Evolutionary conservation across 2,113 vertebrate species (phyloP), one percentile per base, ranked within the genome.

Genomic region (Cromileptes altivelis): DNA sequence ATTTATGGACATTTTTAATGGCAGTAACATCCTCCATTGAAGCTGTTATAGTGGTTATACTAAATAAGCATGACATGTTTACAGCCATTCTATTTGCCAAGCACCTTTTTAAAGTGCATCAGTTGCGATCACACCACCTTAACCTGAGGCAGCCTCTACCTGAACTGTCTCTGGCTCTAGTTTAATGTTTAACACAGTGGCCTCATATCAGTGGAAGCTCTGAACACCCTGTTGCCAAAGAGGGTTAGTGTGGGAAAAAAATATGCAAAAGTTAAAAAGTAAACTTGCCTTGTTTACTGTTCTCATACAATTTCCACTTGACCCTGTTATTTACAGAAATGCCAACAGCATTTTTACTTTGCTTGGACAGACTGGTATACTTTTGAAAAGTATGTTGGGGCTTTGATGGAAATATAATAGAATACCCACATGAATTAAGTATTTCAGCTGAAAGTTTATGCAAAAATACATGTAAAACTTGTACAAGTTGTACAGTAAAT

Each of bases 161-260:
- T 73, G n/a, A 49, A 8, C 14, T 14, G 33, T 21, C 5, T 75
- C 49, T 25, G 55, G 15, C 23, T 79, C 4, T 25, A 62, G 85
- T 15, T 88, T 88, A 90, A 92, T 93, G 74, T 88, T 93, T 90
- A 91, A 91, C 87, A 3, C 0, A 3, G 30, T 70, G 52, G 68
- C 62, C 87, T 75, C 68, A 52, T 78, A 81, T 75, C 70, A 86
- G 67, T 21, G 15, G n/a, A 73, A 62, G 67, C 63, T 40, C 78
- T 75, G 63, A 86, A 73, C 70, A 58, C 4, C 5, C 14, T 64
- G 45, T 84, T 83, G 12, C 65, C 30, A 81, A 82, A 82, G 67
- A 78, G 55, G 21, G 74, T 67, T 70, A 63, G 47, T 64, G 58
- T 81, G 75, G 55, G 84, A 57, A 65, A 70, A 45, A 27, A 63